Base-by-base conservation (phyloP, 2,797 vertebrate genomes). In the Semotilus atromaculatus region DNA sequence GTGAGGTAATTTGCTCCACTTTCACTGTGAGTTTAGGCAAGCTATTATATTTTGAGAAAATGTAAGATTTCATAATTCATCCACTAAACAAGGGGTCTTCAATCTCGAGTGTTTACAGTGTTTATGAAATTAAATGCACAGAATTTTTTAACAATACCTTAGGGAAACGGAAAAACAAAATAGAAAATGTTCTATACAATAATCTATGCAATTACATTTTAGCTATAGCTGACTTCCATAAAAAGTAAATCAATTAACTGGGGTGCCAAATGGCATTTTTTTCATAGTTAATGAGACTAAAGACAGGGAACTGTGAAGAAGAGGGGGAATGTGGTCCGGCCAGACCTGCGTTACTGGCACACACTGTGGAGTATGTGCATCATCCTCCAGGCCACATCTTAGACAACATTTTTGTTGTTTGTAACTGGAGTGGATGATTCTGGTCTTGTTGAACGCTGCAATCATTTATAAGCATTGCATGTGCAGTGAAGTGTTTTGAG, bases 381-480 rank as follows among this genome's bases (percentile, higher is more conserved):
- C 51, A 5, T 13, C 51, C 73, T 38, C 21, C 23, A 76, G 34
- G 73, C 34, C 31, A 76, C 7, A 1, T 58, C 21, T 76, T 76
- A n/a, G 13, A 38, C 53, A 53, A 10, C 36, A 76, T 58, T n/a
- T 55, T 55, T 53, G 72, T 48, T 31, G 70, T 51, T 73, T 51
- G 31, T 19, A n/a, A 40, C 19, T 77, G 26, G 26, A 83, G 76
- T 19, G 18, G 43, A 67, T 51, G 72, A 2, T 16, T 23, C 11
- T 71, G 64, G 38, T 81, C 29, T 38, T 51, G 40, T 72, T 66
- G 10, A 43, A 85, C 73, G 55, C 80, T 29, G 23, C 2, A 6
- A 34, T 83, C 53, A 21, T 81, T 82, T 55, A 80, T 85, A 79
- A 60, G 66, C 19, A 82, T 58, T 31, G 71, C 29, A 26, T 21